A percentile compares a stretch with the other conserved stretches of the same genome.
phyloP scores from a whole-genome alignment of 2,888 invertebrate species.

The Escarpia spicata region DNA sequence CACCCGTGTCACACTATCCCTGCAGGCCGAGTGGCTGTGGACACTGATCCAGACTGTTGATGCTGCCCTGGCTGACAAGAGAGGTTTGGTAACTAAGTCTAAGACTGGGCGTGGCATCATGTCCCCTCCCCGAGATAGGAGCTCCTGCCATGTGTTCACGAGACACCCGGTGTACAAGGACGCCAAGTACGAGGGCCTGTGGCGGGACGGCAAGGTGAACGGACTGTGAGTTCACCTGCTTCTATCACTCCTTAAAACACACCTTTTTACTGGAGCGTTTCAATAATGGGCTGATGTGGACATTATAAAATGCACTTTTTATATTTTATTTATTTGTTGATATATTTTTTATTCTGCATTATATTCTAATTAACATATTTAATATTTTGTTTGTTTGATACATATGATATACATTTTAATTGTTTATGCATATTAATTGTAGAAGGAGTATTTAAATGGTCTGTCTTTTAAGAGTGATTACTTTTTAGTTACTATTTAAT shows the following conservation, averaged over 20 bases:
- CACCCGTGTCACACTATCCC: constrained; percentile 47
- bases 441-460: too few species aligned
- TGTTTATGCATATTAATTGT: too few species aligned
- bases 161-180: constrained; percentile 79
- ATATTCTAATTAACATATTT: too few species aligned
- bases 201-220: constrained; percentile 85
- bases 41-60: constrained; percentile 80
- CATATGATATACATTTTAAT: too few species aligned
- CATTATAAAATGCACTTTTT: too few species aligned
- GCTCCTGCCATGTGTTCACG: constrained; percentile 78
- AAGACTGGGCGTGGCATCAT: constrained; percentile 62
- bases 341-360: too few species aligned
- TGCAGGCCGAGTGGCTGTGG: constrained; percentile 77
- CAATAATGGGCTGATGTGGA: too few species aligned
- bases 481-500: too few species aligned
- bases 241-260: not conserved
- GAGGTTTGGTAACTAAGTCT: constrained; percentile 66
- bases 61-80: constrained; percentile 68
- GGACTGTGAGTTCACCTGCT: constrained; percentile 70
- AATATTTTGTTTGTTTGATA: too few species aligned
- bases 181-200: constrained; percentile 81
- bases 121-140: constrained; percentile 78
- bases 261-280: too few species aligned
- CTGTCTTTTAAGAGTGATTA: too few species aligned
- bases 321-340: too few species aligned